Evolutionary conservation across 2,797 vertebrate genomes (phyloP).

Genomic region (Gobionotothen gibberifrons): DNA sequence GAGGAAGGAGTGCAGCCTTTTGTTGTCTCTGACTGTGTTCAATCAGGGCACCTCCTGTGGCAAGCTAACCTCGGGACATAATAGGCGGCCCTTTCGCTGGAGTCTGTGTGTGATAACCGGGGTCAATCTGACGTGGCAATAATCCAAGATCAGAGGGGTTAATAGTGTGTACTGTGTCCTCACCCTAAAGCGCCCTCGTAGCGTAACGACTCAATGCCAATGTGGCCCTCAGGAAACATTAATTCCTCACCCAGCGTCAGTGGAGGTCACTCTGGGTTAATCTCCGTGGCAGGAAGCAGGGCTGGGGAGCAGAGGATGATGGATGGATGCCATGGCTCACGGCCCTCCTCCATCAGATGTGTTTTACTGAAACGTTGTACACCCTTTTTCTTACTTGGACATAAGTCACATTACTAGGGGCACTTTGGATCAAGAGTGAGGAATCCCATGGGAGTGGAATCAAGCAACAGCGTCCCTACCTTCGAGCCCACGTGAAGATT

Average conservation of each 20-base stretch:
- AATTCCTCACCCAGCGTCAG: constrained; percentile 40
- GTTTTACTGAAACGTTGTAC: constrained; percentile 26
- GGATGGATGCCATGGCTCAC: constrained; percentile 40
- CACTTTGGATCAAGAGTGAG: neutral
- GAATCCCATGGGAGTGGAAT: neutral
- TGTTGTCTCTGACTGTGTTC: constrained; percentile 35
- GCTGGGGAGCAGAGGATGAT: constrained; percentile 36
- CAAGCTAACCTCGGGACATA: constrained; percentile 45
- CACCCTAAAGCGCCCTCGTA: constrained; percentile 42
- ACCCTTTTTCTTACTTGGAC: constrained; percentile 16
- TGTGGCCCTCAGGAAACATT: constrained; percentile 55
- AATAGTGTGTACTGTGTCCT: constrained; percentile 71
- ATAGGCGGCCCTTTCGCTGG: constrained; percentile 17
- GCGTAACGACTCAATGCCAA: constrained; percentile 16
- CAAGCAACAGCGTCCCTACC: constrained; percentile 37
- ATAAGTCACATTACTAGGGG: constrained; percentile 11
- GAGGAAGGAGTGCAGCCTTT: constrained; percentile 24
- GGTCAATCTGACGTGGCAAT: constrained; percentile 40
- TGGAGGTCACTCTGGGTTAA: constrained; percentile 54
- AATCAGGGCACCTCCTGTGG: constrained; percentile 57
- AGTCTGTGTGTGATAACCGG: constrained; percentile 38
- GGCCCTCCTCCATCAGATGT: constrained; percentile 16
- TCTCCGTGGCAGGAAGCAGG: constrained; percentile 41
- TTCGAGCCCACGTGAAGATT: constrained; percentile 30
- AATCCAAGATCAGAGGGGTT: constrained; percentile 69